Percentiles rank a stretch among this genome's conserved stretches.
phyloP scores from a whole-genome alignment of 2,797 vertebrate species.

The Pseudopleuronectes americanus region DNA sequence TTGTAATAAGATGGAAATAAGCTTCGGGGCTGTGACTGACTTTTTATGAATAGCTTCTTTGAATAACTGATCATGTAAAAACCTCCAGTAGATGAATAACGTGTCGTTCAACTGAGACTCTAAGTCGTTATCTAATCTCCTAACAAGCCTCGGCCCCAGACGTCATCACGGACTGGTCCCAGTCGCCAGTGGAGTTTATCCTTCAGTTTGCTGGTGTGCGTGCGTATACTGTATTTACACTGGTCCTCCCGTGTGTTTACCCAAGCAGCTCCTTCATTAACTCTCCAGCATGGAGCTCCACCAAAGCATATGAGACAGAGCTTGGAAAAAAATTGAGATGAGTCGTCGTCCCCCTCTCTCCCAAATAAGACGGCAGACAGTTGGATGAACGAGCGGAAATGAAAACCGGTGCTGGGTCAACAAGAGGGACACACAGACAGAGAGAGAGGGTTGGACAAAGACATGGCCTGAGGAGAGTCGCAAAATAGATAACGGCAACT shows the following conservation, averaged over 20 bases:
- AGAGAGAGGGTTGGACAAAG: slow-evolving; percentile 30
- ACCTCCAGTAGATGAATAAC: slow-evolving; percentile 46
- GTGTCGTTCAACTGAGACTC: slow-evolving; percentile 48
- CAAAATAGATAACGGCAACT: slow-evolving; percentile 63
- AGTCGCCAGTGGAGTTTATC: slow-evolving; percentile 17
- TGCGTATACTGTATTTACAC: slow-evolving; percentile 42
- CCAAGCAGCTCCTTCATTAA: slow-evolving; percentile 58
- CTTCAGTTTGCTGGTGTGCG: slow-evolving; percentile 24
- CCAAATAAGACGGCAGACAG: slow-evolving; percentile 48
- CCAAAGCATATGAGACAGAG: slow-evolving; percentile 46
- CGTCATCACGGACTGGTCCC: neutral
- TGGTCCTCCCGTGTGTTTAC: slow-evolving; percentile 48
- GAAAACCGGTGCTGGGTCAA: slow-evolving; percentile 69
- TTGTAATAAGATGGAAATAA: slow-evolving; percentile 38
- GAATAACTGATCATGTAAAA: slow-evolving; percentile 54
- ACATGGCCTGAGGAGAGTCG: slow-evolving; percentile 61
- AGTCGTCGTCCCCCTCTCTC: neutral
- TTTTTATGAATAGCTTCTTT: slow-evolving; percentile 49
- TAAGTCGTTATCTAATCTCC: slow-evolving; percentile 64
- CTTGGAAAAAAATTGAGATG: slow-evolving; percentile 57
- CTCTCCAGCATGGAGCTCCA: slow-evolving; percentile 42
- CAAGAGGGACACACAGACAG: slow-evolving; percentile 46
- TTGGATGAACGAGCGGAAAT: slow-evolving; percentile 64
- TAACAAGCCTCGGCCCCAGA: slow-evolving; percentile 29
- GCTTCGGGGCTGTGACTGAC: slow-evolving; percentile 30